Percentiles rank a stretch among this genome's conserved stretches.
phyloP scores from a whole-genome alignment of 2,797 vertebrate genomes.

The Melanogrammus aeglefinus region DNA sequence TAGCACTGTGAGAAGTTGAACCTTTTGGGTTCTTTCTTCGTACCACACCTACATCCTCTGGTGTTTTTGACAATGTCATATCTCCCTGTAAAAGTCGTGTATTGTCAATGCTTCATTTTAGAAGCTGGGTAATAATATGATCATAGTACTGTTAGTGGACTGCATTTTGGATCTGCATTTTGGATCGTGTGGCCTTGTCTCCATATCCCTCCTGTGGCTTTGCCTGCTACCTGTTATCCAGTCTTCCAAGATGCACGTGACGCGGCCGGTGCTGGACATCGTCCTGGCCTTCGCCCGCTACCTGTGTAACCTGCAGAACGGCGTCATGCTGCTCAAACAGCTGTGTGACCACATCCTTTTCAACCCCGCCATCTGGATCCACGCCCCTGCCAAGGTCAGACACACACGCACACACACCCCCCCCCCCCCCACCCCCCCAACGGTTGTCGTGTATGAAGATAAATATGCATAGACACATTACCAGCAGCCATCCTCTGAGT shows the following conservation, averaged over 20 bases:
- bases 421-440: background rate
- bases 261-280: constrained; percentile 87
- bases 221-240: constrained; percentile 49
- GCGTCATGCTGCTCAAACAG: constrained; percentile 92
- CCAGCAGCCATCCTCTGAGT: no score
- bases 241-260: constrained; percentile 96
- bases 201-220: constrained; percentile 3
- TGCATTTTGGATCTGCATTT: background rate
- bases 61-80: no score
- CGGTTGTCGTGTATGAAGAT: background rate
- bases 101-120: no score
- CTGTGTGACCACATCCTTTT: constrained; percentile 96
- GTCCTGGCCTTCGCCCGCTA: constrained; percentile 94
- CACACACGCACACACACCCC: background rate
- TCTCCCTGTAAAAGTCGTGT: no score
- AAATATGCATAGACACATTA: no score
- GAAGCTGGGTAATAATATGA: no score
- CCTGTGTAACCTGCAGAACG: constrained; percentile 91
- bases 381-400: constrained; percentile 90
- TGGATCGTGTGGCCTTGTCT: background rate
- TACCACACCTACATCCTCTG: no score
- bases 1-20: no score
- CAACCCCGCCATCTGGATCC: constrained; percentile 98
- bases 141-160: background rate
- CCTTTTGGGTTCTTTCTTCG: no score